phyloP scores from a whole-genome alignment of 2,888 invertebrate genomes.

The Lapara coniferarum region DNA sequence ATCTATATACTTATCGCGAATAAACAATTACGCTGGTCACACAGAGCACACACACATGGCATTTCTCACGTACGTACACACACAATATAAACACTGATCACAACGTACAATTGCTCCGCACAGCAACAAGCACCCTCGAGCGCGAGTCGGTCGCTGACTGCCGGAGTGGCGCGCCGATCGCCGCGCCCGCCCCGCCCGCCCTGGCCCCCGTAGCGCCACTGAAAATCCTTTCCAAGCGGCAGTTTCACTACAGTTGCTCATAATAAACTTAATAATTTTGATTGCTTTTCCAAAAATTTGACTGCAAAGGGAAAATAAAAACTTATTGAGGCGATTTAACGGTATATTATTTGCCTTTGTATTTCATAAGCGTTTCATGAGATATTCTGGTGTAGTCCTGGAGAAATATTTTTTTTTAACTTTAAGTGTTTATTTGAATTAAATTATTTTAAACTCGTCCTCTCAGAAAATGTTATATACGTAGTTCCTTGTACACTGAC shows the following conservation, averaged over 20 bases:
- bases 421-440: too few relatives aligned
- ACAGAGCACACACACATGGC: slow-evolving; percentile 22
- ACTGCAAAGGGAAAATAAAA: slow-evolving; percentile 9
- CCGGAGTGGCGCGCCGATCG: slow-evolving; percentile 62
- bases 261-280: slow-evolving; percentile 24
- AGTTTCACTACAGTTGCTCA: slow-evolving; percentile 38
- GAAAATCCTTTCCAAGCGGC: slow-evolving; percentile 57
- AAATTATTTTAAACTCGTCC: too few relatives aligned
- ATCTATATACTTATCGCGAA: slow-evolving; percentile 21
- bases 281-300: slow-evolving; percentile 21
- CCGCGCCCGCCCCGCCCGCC: slow-evolving; percentile 40
- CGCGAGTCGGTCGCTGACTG: slow-evolving; percentile 58
- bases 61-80: slow-evolving; percentile 24
- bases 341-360: background rate
- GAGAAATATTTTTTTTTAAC: background rate
- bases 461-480: too few relatives aligned
- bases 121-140: slow-evolving; percentile 24
- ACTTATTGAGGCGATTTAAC: background rate
- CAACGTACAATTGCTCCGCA: slow-evolving; percentile 29
- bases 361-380: background rate
- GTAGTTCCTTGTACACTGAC: too few relatives aligned
- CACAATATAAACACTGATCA: slow-evolving; percentile 26
- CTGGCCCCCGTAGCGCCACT: slow-evolving; percentile 41
- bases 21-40: slow-evolving; percentile 18
- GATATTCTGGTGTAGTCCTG: background rate